Conservation (phyloP, 2,888 invertebrate species). For the Miltochrista miniata region DNA sequence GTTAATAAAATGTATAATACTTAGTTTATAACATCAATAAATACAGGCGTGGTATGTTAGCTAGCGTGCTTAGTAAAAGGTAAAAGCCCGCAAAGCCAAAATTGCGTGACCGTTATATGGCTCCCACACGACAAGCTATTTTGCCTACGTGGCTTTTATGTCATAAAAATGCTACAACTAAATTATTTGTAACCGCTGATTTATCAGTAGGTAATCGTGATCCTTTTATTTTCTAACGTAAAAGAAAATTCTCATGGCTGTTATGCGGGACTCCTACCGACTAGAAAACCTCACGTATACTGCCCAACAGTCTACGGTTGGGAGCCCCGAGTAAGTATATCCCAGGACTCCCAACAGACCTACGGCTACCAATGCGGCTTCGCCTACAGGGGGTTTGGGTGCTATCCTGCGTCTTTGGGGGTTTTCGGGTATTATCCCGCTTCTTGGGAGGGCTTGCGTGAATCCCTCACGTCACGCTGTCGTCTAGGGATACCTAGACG, state of each 20-base stretch:
- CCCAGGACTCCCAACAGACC: too few relatives aligned
- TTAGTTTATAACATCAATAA: neutral
- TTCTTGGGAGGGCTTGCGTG: too few relatives aligned
- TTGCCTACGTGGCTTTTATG: constrained; percentile 15
- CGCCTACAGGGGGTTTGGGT: too few relatives aligned
- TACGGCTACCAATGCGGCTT: too few relatives aligned
- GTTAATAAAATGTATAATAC: neutral
- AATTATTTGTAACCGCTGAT: constrained; percentile 17
- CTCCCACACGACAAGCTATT: constrained; percentile 24
- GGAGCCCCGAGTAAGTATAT: too few relatives aligned
- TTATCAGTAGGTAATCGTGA: neutral
- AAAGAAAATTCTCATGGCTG: neutral
- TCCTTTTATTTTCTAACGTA: neutral
- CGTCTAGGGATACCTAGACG: too few relatives aligned
- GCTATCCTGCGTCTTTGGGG: too few relatives aligned
- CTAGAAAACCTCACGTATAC: too few relatives aligned
- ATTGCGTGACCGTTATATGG: constrained; percentile 25
- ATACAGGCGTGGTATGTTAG: neutral
- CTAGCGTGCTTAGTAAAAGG: neutral
- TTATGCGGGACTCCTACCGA: too few relatives aligned
- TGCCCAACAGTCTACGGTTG: too few relatives aligned
- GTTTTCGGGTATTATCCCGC: too few relatives aligned
- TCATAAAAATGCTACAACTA: constrained; percentile 17
- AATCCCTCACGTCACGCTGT: too few relatives aligned
- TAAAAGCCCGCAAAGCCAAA: constrained; percentile 7